Percentiles rank a stretch among this genome's conserved stretches.
phyloP scores from a whole-genome alignment of 2,797 vertebrate genomes.

The Mus spretus region DNA sequence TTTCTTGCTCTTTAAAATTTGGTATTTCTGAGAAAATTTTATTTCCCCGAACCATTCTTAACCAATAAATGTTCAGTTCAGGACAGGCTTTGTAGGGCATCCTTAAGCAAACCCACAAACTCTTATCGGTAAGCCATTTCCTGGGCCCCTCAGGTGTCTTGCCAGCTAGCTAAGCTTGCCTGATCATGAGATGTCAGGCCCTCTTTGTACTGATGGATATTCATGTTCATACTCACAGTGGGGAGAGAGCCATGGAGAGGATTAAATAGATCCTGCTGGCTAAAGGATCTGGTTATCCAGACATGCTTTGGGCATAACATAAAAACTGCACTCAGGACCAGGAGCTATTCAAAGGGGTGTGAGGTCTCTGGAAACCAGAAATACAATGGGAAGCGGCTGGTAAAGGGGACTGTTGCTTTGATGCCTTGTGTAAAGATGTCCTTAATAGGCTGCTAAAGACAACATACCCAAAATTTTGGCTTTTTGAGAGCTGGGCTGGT shows the following conservation, averaged over 20 bases:
- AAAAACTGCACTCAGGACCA: slow-evolving; percentile 61
- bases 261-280: slow-evolving; percentile 57
- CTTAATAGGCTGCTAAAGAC: slow-evolving; percentile 52
- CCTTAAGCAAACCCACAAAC: neutral
- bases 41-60: slow-evolving; percentile 56
- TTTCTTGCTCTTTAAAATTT: neutral
- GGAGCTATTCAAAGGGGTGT: slow-evolving; percentile 42
- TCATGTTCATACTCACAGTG: neutral
- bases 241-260: neutral
- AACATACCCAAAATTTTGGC: neutral
- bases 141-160: neutral
- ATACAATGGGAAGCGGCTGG: slow-evolving; percentile 32
- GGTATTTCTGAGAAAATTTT: slow-evolving; percentile 26
- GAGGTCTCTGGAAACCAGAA: slow-evolving; percentile 46
- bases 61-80: neutral
- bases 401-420: slow-evolving; percentile 60
- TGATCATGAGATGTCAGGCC: neutral
- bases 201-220: neutral
- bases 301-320: slow-evolving; percentile 53
- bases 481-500: neutral
- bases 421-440: slow-evolving; percentile 64
- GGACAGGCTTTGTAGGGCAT: neutral
- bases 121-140: slow-evolving; percentile 21
- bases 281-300: slow-evolving; percentile 58
- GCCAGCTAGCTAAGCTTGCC: neutral